Percentiles rank a stretch among this genome's conserved stretches.
Evolutionary conservation across 1,140 invertebrate species (phyloP).

Genomic region (Eumaeus atala): DNA sequence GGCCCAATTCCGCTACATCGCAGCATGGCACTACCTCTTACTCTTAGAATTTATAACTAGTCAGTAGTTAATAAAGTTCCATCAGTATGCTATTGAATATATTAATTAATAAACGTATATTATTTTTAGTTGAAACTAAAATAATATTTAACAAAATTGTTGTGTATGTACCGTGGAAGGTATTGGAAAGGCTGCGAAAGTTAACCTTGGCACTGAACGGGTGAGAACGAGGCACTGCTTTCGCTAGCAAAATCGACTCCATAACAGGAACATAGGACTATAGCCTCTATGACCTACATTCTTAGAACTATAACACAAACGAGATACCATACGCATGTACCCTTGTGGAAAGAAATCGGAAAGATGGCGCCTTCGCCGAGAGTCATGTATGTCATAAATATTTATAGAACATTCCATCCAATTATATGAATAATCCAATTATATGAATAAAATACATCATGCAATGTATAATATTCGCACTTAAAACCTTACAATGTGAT

Average conservation of each 20-base stretch:
- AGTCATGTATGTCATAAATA: conserved; percentile 46
- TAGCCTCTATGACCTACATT: background rate
- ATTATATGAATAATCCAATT: conserved; percentile 23
- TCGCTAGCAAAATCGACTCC: conserved; percentile 32
- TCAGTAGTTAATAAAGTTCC: no score
- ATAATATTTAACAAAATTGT: conserved; percentile 4
- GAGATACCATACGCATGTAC: conserved; percentile 7
- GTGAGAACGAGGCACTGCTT: conserved; percentile 49
- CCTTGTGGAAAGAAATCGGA: conserved; percentile 12
- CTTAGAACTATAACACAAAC: background rate
- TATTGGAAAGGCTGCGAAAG: conserved; percentile 50
- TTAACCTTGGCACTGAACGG: conserved; percentile 52
- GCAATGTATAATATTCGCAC: conserved; percentile 12
- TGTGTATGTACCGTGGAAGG: conserved; percentile 12
- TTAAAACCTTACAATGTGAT: background rate
- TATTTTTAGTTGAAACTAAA: conserved; percentile 3
- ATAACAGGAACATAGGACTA: conserved; percentile 1
- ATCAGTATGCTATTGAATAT: no score
- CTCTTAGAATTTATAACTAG: no score
- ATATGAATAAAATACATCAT: conserved; percentile 11
- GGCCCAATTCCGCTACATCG: no score
- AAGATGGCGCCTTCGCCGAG: conserved; percentile 19
- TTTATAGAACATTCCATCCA: conserved; percentile 48
- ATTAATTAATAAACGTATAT: no score
- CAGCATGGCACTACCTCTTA: no score